A percentile compares a stretch with the other conserved stretches of the same genome.
phyloP scores from a whole-genome alignment of 2,113 vertebrate genomes.

The Chlorodrepanis virens region DNA sequence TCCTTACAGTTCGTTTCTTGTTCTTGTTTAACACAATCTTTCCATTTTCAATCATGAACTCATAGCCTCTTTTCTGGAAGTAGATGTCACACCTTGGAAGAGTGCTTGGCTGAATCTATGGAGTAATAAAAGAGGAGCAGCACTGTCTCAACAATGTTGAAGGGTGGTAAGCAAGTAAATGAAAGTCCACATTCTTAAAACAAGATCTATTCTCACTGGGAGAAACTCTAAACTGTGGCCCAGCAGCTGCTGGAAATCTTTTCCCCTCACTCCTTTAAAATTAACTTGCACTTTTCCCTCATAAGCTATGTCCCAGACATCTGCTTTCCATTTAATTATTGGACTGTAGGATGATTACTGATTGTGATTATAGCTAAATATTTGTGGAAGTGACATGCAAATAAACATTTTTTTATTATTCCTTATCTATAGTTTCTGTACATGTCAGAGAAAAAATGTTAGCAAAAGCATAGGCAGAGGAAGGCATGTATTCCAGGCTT shows the following conservation, averaged over 20 bases:
- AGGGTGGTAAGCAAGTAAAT: neutral
- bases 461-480: neutral
- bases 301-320: constrained; percentile 14
- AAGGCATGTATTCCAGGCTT: neutral
- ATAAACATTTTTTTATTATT: constrained; percentile 26
- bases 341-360: neutral
- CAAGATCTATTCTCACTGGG: neutral
- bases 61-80: constrained; percentile 79
- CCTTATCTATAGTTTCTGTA: neutral
- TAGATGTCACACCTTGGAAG: constrained; percentile 81
- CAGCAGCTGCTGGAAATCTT: neutral
- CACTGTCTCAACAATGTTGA: neutral
- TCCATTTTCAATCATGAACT: constrained; percentile 78
- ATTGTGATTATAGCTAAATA: constrained; percentile 9
- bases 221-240: neutral
- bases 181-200: neutral
- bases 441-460: neutral
- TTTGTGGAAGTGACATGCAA: constrained; percentile 2
- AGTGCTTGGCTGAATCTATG: constrained; percentile 66
- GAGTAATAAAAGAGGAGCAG: neutral
- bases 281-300: constrained; percentile 14
- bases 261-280: neutral
- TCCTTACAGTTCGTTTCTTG: constrained; percentile 48
- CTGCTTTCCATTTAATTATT: constrained; percentile 52
- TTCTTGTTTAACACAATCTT: constrained; percentile 76